Evolutionary conservation across 2,113 vertebrate species (phyloP), one percentile per base, ranked within the genome.

Genomic region (Podarcis cretensis): DNA sequence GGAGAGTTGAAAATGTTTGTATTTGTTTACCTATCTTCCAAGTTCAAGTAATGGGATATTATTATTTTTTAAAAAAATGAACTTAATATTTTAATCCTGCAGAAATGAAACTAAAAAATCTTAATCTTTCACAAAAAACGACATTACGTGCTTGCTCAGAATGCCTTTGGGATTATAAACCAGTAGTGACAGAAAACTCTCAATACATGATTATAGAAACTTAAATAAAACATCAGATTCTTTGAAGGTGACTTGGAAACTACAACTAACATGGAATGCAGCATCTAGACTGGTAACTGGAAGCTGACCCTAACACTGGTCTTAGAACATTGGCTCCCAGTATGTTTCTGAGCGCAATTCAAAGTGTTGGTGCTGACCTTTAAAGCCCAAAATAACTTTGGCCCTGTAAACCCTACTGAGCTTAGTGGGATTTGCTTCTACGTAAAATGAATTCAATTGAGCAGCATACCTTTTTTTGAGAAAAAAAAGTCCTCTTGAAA

Each of bases 401-500:
- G 48, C 59, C 59, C 59, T 18, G 14, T 63, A 63, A 63, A 63
- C 14, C 40, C 37, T 27, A 48, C 27, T 83, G 16, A 69, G 9
- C 21, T 6, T 43, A n/a, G 69, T 23, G 10, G 43, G 5, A 54
- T 20, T 54, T 71, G 54, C 68, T 54, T n/a, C 30, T 71, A 43
- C 12, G 40, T 54, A 71, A 83, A 69, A 5, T 37, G 23, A 21
- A 83, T 54, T 5, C 2, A 68, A 69, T 35, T 88, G 30, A 23
- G 78, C 71, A 57, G 75, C 66, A 25, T 84, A 90, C 85, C 87
- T 92, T 6, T 25, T 81, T 78, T 32, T 83, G 23, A 43, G 4
- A 3, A 21, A 12, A 32, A 10, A 10, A 83, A 90, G 83, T 84
- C 37, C 9, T 88, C 57, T 35, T 43, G 84, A 81, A 48, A 89